Base-by-base conservation (phyloP, 2,113 vertebrate genomes). In the Bufo gargarizans region DNA sequence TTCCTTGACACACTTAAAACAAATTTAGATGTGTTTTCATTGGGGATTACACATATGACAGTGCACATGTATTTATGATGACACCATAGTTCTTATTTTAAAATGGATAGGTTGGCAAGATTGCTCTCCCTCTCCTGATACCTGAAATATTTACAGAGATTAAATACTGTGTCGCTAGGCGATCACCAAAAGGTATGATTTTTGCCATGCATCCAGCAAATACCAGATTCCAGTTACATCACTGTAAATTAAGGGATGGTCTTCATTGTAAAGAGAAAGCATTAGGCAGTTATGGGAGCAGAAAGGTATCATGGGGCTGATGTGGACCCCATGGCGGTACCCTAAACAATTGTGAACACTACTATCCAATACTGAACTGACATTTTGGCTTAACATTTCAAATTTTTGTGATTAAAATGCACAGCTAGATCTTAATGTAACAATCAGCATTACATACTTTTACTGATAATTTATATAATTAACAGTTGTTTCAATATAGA, bases 21-120 rank as follows among this genome's bases (percentile, higher is more conserved):
- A 87, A 72, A 58, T 81, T 45, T 87, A 81, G 77, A 69, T n/a
- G 33, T 63, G 45, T 77, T 43, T 71, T 65, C 82, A 22, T 49
- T 22, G n/a, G 58, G 67, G 61, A 69, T 58, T 80, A 58, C 53
- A 43, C 4, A 19, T 58, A 80, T 80, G 55, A 79, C 20, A 50
- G 19, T 12, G 76, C 76, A 22, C 20, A 43, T 80, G 6, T 58
- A 13, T 9, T 80, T 80, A 55, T 58, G 33, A 58, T 79, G 50
- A 74, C 45, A 45, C 43, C 71, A 77, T 77, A 77, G 12, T 77
- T 19, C 49, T n/a, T 3, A 77, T 1, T 77, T 77, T 77, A 11
- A 78, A 6, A 13, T 20, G 9, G 1, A 55, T n/a, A 22, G 50
- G 4, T 33, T 56, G 77, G 11, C 49, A 55, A 78, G 19, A 22